phyloP scores from a whole-genome alignment of 2,797 vertebrate genomes.

The Heterohyrax brucei region DNA sequence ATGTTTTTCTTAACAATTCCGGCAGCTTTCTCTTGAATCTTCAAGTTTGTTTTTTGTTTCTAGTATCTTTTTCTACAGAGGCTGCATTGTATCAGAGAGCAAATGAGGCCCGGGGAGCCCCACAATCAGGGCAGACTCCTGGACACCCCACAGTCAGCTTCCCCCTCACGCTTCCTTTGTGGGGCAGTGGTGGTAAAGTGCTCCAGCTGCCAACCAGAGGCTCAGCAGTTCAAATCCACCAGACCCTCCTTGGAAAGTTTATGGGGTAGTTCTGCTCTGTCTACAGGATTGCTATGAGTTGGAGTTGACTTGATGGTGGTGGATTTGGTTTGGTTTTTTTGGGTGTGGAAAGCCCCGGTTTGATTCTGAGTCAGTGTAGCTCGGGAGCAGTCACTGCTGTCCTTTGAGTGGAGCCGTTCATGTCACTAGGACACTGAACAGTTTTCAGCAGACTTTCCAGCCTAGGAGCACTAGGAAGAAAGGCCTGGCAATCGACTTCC shows the following conservation, averaged over 20 bases:
- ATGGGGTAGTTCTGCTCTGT: no score
- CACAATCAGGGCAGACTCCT: neutral
- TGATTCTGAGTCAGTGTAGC: neutral
- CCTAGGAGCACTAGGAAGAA: neutral
- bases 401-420: neutral
- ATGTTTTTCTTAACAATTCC: slow-evolving; percentile 93
- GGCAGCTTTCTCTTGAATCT: slow-evolving; percentile 90
- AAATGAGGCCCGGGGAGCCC: slow-evolving; percentile 84
- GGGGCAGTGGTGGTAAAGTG: neutral
- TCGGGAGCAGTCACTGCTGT: neutral
- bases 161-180: slow-evolving; percentile 38
- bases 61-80: slow-evolving; percentile 92
- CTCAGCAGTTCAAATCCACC: no score
- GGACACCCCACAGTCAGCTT: neutral
- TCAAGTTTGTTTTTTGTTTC: slow-evolving; percentile 91
- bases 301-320: no score
- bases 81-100: slow-evolving; percentile 89
- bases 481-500: neutral
- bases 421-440: neutral
- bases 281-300: no score
- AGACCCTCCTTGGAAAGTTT: no score
- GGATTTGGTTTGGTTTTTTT: no score
- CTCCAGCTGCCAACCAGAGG: no score
- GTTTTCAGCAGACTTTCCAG: neutral
- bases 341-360: neutral